Evolutionary conservation across 2,888 invertebrate genomes (phyloP).

Genomic region (Lamellibrachia satsuma): DNA sequence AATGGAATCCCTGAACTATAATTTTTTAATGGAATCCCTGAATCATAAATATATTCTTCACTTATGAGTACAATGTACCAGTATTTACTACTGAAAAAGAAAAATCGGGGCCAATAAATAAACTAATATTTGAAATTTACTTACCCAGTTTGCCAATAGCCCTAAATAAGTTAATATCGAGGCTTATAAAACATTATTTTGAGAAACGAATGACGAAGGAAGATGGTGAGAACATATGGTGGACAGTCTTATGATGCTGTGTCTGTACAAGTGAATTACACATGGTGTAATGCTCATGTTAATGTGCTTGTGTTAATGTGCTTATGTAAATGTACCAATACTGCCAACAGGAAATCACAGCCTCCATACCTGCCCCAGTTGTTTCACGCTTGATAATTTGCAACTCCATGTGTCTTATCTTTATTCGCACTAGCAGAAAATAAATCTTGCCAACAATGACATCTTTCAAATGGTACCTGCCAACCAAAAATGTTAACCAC

Average conservation of each 20-base stretch:
- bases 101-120: no score
- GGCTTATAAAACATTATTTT: background rate
- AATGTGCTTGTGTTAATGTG: no score
- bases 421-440: conserved; percentile 96
- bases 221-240: background rate
- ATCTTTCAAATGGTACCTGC: conserved; percentile 94
- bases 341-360: background rate
- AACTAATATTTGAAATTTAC: no score
- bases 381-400: conserved; percentile 98
- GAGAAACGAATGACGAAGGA: background rate
- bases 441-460: conserved; percentile 99
- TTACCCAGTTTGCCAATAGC: no score
- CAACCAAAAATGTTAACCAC: conserved; percentile 42
- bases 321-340: background rate
- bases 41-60: no score
- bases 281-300: background rate
- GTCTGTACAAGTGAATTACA: background rate
- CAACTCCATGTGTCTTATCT: conserved; percentile 99
- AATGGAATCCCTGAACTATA: no score
- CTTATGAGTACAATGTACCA: no score
- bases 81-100: no score
- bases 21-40: no score
- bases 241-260: background rate
- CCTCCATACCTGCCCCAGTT: conserved; percentile 73
- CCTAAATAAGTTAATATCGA: background rate